Conservation (phyloP, 92 coral and sea anemone genomes). For the Porites divaricata region DNA sequence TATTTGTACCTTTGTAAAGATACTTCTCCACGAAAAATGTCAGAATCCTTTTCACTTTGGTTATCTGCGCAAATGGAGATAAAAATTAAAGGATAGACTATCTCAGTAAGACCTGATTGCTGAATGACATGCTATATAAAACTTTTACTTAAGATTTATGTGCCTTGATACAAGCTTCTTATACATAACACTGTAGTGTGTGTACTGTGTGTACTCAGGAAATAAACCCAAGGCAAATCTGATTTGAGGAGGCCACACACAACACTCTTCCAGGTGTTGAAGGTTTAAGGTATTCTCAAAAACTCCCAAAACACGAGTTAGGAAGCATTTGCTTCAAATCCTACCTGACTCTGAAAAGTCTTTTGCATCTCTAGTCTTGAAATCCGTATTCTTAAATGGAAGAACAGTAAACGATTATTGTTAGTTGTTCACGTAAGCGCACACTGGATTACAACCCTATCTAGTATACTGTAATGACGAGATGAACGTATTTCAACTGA, state of each 20-base stretch:
- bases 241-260: too few species aligned
- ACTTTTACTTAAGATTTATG: too few species aligned
- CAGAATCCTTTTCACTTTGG: constrained; percentile 76
- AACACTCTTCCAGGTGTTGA: too few species aligned
- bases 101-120: background rate
- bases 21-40: constrained; percentile 79
- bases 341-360: constrained; percentile 27
- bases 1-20: constrained; percentile 82
- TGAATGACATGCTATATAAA: too few species aligned
- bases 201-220: too few species aligned
- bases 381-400: constrained; percentile 8
- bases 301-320: too few species aligned
- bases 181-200: too few species aligned
- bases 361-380: constrained; percentile 20
- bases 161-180: too few species aligned
- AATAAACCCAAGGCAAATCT: too few species aligned
- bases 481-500: background rate
- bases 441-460: background rate
- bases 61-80: constrained; percentile 58
- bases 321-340: background rate
- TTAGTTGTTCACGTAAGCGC: background rate
- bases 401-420: background rate
- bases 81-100: background rate
- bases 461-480: background rate
- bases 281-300: too few species aligned